Evolutionary conservation across 2,797 vertebrate species (phyloP).

Genomic region (Spondyliosoma cantharus): DNA sequence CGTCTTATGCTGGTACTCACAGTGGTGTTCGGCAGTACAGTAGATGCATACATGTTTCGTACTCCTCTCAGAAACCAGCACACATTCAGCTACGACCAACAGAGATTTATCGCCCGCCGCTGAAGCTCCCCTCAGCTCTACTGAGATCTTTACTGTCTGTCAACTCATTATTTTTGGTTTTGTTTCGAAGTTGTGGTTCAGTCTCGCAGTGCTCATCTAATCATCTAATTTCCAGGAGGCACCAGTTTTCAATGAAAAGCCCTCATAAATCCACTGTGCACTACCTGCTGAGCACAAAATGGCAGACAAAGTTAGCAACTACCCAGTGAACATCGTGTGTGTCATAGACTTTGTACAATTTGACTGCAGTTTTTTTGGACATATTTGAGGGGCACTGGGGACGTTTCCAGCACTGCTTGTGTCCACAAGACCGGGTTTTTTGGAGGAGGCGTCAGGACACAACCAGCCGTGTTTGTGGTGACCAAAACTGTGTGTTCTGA

Average conservation of each 20-base stretch:
- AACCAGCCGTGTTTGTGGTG: too few species aligned
- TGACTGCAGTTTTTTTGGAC: too few species aligned
- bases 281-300: not conserved
- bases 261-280: not conserved
- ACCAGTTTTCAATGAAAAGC: not conserved
- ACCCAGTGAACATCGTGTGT: not conserved
- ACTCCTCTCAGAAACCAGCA: not conserved
- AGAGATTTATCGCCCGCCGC: not conserved
- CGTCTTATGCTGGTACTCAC: not conserved
- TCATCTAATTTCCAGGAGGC: not conserved
- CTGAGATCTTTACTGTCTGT: not conserved
- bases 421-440: too few species aligned
- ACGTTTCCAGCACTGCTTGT: too few species aligned
- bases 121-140: not conserved
- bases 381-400: too few species aligned
- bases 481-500: too few species aligned
- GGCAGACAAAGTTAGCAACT: not conserved
- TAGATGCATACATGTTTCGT: not conserved
- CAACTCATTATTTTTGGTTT: conserved; percentile 1
- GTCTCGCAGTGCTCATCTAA: not conserved
- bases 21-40: not conserved
- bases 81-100: not conserved
- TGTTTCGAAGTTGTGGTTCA: not conserved
- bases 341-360: too few species aligned
- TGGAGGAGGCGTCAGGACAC: too few species aligned